These are phyloP conservation scores for Scaptomyza caliginosa DNA, from an alignment of 2,888 invertebrate species.

Conservation along the genomic window DNA sequence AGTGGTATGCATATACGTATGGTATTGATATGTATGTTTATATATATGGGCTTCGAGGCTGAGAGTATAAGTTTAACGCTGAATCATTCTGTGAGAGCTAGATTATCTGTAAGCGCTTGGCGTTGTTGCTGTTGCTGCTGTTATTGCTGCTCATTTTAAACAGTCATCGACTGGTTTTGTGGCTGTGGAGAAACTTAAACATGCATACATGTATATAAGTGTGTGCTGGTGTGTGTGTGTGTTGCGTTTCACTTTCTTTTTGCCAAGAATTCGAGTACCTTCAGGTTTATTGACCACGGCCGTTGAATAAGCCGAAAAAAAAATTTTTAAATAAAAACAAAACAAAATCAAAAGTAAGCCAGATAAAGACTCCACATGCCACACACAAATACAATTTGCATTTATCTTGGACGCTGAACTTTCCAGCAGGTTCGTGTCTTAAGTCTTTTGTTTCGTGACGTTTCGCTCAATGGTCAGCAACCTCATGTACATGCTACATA, in stretches of 20 bases:
- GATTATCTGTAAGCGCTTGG: slow-evolving; percentile 31
- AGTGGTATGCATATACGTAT: neutral
- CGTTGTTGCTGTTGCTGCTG: slow-evolving; percentile 12
- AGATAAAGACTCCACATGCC: neutral
- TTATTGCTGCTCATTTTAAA: slow-evolving; percentile 33
- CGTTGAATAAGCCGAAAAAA: slow-evolving; percentile 7
- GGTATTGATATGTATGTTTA: neutral
- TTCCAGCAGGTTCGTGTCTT: slow-evolving; percentile 65
- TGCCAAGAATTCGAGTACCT: slow-evolving; percentile 64
- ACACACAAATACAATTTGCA: neutral
- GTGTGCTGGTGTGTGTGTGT: neutral
- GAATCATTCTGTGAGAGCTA: slow-evolving; percentile 59
- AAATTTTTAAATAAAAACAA: too few species aligned
- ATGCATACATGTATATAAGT: slow-evolving; percentile 1
- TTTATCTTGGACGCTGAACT: slow-evolving; percentile 45
- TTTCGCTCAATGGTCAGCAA: slow-evolving; percentile 49
- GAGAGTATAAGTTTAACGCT: slow-evolving; percentile 21
- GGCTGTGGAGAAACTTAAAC: slow-evolving; percentile 62
- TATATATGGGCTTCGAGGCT: neutral
- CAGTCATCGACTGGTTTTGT: slow-evolving; percentile 66
- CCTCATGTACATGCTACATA: slow-evolving; percentile 32
- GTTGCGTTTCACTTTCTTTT: slow-evolving; percentile 74
- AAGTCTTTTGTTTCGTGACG: slow-evolving; percentile 63
- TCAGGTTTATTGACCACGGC: slow-evolving; percentile 66
- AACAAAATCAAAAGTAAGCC: slow-evolving; percentile 29